Evolutionary conservation across 2,113 vertebrate genomes (phyloP).

Genomic region (Amblyopsis rosae): DNA sequence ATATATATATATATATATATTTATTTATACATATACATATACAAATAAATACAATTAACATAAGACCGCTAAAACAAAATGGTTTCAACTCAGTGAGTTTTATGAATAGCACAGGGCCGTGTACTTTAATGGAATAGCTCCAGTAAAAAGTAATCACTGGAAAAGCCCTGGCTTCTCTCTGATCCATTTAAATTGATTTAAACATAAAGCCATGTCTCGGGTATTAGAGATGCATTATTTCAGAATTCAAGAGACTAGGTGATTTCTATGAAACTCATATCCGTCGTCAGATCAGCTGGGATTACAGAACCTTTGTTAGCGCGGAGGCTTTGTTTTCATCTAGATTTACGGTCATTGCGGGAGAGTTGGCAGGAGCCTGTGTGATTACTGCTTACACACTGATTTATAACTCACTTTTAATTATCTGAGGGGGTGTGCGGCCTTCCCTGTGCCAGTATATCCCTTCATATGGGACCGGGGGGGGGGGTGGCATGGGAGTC

Average conservation of each 20-base stretch:
- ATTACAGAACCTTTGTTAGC: conserved; percentile 63
- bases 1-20: no score
- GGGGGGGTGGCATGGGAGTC: conserved; percentile 14
- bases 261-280: conserved; percentile 54
- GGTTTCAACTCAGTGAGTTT: neutral
- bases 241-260: conserved; percentile 15
- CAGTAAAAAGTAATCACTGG: conserved; percentile 13
- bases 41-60: neutral
- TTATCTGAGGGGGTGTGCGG: conserved; percentile 72
- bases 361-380: conserved; percentile 64
- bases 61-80: conserved; percentile 5
- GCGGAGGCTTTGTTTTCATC: conserved; percentile 66
- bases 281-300: conserved; percentile 57
- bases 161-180: no score
- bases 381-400: conserved; percentile 77
- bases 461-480: conserved; percentile 58
- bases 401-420: conserved; percentile 82
- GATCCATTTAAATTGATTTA: conserved; percentile 37
- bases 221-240: conserved; percentile 30
- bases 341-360: conserved; percentile 73
- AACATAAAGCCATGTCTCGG: conserved; percentile 27
- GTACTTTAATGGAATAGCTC: conserved; percentile 13
- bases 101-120: neutral
- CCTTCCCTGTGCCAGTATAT: conserved; percentile 55
- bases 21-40: no score